Evolutionary conservation across 2,113 vertebrate genomes (phyloP), one percentile per base, ranked within the genome.

Genomic region (Notothenia rossii): DNA sequence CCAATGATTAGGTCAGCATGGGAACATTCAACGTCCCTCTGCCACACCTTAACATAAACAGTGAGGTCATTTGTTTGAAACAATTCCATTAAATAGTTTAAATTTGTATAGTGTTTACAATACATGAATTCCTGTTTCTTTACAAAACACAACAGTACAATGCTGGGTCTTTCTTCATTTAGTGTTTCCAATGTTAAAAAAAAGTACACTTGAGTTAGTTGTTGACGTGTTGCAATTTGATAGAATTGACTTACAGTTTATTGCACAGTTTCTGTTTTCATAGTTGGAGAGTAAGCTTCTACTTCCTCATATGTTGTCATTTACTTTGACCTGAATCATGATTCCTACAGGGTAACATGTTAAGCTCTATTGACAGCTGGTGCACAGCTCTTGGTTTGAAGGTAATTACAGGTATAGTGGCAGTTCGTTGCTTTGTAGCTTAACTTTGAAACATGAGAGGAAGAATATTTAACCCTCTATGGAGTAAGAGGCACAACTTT

Each of bases 371-470:
- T 67, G 69, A 70, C 78, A 83, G 74, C 81, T 75, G 69, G n/a
- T 75, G 29, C 33, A 54, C 55, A 79, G 61, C 77, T 76, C 72
- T 29, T 29, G 7, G 18, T 29, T n/a, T 17, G 14, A 68, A 45
- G n/a, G 54, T 78, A 87, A 85, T 69, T 79, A 74, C 72, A 91
- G 85, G 83, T 82, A 79, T 18, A 46, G 8, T 62, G 46, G 54
- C 50, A 65, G 73, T 63, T 62, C 61, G 13, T 36, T 74, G 25
- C n/a, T 84, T 25, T 69, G 20, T 79, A 64, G 45, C 77, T 81
- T 68, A 59, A 61, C 56, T 55, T 40, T 60, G 29, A 79, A 82
- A 88, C 48, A 22, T 20, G 43, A 80, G 69, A 70, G 45, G 11
- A 72, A 73, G 29, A 56, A 36, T 65, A 64, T 54, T 7, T 46